Conservation (phyloP, 2,113 vertebrate species). For the Athene cunicularia region DNA sequence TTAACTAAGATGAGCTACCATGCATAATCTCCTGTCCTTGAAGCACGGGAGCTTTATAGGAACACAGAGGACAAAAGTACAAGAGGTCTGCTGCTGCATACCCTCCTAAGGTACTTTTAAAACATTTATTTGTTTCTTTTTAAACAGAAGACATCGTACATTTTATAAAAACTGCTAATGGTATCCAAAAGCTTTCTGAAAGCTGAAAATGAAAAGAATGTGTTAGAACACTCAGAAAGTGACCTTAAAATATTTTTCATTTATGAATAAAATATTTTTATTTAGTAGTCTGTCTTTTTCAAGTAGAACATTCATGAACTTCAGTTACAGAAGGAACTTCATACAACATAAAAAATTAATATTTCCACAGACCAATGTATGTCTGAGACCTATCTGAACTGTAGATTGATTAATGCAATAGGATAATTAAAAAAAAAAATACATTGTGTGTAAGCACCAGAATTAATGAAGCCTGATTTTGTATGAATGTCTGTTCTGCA, state of each 20-base stretch:
- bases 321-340: background rate
- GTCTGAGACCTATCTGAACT: background rate
- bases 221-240: background rate
- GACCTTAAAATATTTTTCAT: background rate
- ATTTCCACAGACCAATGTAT: background rate
- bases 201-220: background rate
- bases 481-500: background rate
- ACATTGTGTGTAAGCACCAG: background rate
- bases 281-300: background rate
- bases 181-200: background rate
- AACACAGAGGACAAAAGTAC: background rate
- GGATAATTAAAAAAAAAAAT: background rate
- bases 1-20: background rate
- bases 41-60: background rate
- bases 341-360: background rate
- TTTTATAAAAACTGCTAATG: background rate
- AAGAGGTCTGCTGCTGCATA: background rate
- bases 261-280: background rate
- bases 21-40: conserved; percentile 35
- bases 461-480: background rate
- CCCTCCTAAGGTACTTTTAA: background rate
- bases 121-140: background rate
- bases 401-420: background rate
- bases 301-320: background rate
- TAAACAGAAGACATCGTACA: background rate